Percentiles rank a stretch among this genome's conserved stretches.
Conservation (phyloP, 2,113 vertebrate species). For the Bagarius yarrelli region DNA sequence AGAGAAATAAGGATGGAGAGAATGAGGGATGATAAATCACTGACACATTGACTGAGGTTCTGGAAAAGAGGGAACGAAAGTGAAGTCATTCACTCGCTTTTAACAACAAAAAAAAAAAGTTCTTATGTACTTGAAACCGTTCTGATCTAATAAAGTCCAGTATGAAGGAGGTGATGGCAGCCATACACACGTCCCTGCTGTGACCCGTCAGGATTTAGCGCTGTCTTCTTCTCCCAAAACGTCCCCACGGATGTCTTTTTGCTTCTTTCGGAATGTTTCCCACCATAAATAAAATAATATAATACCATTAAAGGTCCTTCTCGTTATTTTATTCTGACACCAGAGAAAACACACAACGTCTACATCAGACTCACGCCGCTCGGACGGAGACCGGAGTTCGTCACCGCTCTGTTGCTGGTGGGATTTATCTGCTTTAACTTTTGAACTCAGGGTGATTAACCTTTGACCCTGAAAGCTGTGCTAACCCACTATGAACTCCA, state of each 20-base stretch:
- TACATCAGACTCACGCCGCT: neutral
- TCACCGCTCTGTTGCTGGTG: neutral
- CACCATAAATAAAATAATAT: neutral
- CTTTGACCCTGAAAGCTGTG: conserved; percentile 30
- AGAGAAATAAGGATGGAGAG: neutral
- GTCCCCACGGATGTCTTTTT: conserved; percentile 5
- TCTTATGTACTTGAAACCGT: conserved; percentile 15
- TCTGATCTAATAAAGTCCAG: conserved; percentile 23
- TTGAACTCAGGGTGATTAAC: conserved; percentile 21
- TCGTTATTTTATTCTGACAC: neutral
- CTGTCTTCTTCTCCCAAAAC: neutral
- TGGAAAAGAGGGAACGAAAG: neutral
- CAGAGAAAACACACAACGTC: neutral
- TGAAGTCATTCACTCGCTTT: neutral
- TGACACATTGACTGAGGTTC: neutral
- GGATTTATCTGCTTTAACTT: conserved; percentile 8
- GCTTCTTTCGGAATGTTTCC: neutral
- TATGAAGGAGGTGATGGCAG: neutral
- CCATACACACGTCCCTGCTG: neutral
- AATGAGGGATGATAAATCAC: neutral
- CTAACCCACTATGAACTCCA: neutral
- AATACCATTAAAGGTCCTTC: neutral
- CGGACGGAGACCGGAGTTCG: neutral
- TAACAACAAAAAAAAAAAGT: no score
- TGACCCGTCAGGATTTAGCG: neutral